These are phyloP conservation scores for Anolis carolinensis DNA, from an alignment of 2,113 vertebrate genomes.

Conservation along the genomic window DNA sequence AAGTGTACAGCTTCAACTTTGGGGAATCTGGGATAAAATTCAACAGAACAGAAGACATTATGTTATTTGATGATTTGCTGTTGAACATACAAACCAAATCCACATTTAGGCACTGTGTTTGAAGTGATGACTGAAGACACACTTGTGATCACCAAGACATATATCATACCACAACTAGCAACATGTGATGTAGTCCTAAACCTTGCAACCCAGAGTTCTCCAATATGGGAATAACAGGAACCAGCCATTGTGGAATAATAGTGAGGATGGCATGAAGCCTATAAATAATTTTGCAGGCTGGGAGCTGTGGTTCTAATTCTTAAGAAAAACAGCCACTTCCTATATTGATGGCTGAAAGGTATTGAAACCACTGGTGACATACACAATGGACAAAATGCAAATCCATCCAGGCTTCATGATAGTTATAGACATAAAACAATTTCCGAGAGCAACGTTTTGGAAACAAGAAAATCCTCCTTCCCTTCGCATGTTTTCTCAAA, in stretches of 20 bases:
- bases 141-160: neutral
- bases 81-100: neutral
- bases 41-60: neutral
- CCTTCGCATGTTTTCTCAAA: conserved; percentile 1
- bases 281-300: neutral
- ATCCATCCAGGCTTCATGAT: neutral
- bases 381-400: neutral
- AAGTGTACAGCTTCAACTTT: neutral
- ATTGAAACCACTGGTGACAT: neutral
- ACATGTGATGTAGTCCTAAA: neutral
- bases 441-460: conserved; percentile 21
- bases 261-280: neutral
- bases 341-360: neutral
- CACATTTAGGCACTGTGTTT: neutral
- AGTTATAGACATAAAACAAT: rapidly evolving
- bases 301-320: neutral
- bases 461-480: conserved; percentile 6
- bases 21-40: neutral
- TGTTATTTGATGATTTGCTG: neutral
- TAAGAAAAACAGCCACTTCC: no score
- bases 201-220: neutral
- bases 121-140: neutral
- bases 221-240: neutral
- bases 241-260: neutral
- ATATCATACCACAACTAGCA: neutral